phyloP scores from a whole-genome alignment of 2,888 invertebrate genomes.

The Diplazon laetatorius region DNA sequence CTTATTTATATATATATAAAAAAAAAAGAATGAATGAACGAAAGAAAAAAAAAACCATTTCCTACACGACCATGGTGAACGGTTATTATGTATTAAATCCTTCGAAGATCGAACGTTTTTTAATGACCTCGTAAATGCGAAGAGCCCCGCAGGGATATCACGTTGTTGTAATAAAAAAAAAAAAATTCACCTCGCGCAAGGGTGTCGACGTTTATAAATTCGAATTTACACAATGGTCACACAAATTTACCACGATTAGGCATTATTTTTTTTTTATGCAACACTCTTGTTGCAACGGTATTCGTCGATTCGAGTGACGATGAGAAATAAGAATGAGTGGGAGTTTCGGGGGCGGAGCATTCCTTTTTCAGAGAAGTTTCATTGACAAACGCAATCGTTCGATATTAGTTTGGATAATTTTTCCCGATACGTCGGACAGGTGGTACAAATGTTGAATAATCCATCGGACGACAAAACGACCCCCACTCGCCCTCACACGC shows the following conservation, averaged over 20 bases:
- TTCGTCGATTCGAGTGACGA: slow-evolving; percentile 5
- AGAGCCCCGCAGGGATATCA: not conserved
- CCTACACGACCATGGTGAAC: slow-evolving; percentile 38
- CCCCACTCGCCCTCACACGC: too few species aligned
- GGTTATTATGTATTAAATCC: slow-evolving; percentile 46
- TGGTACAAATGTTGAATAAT: too few species aligned
- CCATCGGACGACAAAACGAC: too few species aligned
- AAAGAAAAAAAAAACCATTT: not conserved
- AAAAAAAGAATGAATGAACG: slow-evolving; percentile 13
- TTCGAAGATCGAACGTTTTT: slow-evolving; percentile 59
- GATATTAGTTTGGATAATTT: too few species aligned
- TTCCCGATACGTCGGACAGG: too few species aligned
- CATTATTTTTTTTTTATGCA: too few species aligned
- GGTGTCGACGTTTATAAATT: slow-evolving; percentile 44
- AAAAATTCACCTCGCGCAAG: not conserved
- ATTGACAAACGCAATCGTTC: too few species aligned
- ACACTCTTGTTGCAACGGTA: slow-evolving; percentile 8
- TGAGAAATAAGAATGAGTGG: too few species aligned
- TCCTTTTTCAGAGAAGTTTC: too few species aligned
- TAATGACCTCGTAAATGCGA: slow-evolving; percentile 38
- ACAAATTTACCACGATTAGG: slow-evolving; percentile 34
- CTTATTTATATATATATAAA: slow-evolving; percentile 18
- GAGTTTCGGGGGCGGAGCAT: too few species aligned
- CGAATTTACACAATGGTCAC: slow-evolving; percentile 15
- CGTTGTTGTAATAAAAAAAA: too few species aligned